phyloP scores from a whole-genome alignment of 2,888 invertebrate species.

The Tetragnatha montana region DNA sequence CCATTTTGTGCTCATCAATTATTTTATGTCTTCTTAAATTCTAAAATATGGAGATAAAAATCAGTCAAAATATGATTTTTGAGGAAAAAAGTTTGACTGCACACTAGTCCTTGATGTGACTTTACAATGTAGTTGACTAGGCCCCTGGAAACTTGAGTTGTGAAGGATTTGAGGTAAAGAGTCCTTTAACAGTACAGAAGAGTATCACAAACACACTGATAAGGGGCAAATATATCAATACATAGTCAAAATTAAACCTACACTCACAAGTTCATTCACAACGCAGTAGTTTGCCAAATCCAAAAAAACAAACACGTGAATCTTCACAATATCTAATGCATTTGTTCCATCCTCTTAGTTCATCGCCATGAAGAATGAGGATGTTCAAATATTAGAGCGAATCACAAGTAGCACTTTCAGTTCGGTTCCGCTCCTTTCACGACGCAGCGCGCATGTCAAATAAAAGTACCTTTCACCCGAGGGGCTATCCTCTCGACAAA shows the following conservation, averaged over 20 bases:
- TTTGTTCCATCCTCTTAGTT: conserved; percentile 43
- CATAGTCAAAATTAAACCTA: conserved; percentile 55
- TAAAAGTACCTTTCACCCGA: conserved; percentile 29
- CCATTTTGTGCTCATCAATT: conserved; percentile 28
- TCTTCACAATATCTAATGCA: conserved; percentile 32
- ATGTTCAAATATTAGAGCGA: conserved; percentile 31
- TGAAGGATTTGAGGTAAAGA: conserved; percentile 63
- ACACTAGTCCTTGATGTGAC: conserved; percentile 23
- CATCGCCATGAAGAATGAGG: conserved; percentile 38
- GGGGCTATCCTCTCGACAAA: conserved; percentile 44
- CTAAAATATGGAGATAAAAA: conserved; percentile 50
- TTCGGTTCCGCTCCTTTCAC: not conserved
- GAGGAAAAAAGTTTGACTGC: conserved; percentile 32
- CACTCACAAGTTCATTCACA: conserved; percentile 43
- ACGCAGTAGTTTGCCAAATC: conserved; percentile 13
- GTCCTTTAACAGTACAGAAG: conserved; percentile 47
- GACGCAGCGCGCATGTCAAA: conserved; percentile 6
- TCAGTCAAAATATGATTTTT: conserved; percentile 44
- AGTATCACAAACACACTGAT: conserved; percentile 58
- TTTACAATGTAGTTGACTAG: conserved; percentile 61
- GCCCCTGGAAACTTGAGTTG: conserved; percentile 52
- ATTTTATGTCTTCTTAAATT: conserved; percentile 30
- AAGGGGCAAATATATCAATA: conserved; percentile 59
- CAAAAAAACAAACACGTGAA: conserved; percentile 21
- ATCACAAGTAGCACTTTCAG: conserved; percentile 5